Evolutionary conservation across 1,140 invertebrate species (phyloP).

Genomic region (Monochamus saltuarius): DNA sequence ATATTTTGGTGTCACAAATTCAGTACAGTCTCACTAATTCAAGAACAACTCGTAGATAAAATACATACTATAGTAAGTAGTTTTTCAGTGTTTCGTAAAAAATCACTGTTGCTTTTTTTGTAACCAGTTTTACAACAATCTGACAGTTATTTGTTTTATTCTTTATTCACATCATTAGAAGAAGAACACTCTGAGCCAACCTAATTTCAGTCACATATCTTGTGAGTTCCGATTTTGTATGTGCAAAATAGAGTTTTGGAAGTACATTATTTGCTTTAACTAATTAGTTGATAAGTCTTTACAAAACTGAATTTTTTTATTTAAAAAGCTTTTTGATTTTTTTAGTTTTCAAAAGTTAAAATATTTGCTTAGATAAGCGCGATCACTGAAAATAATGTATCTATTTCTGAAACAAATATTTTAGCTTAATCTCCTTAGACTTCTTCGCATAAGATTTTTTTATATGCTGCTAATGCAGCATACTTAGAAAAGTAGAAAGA

Average conservation of each 20-base stretch:
- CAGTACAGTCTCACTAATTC: too few species aligned
- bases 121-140: neutral
- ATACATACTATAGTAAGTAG: too few species aligned
- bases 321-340: too few species aligned
- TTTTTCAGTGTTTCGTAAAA: too few species aligned
- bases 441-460: too few species aligned
- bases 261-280: neutral
- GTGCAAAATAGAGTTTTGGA: conserved; percentile 13
- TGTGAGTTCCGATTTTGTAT: conserved; percentile 37
- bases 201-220: conserved; percentile 43
- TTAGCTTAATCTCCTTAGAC: too few species aligned
- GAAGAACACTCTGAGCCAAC: conserved; percentile 48
- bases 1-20: too few species aligned
- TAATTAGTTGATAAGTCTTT: conserved; percentile 23
- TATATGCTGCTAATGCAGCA: conserved; percentile 5
- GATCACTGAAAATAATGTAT: neutral
- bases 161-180: conserved; percentile 42
- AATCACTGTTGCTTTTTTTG: too few species aligned
- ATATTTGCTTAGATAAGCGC: neutral
- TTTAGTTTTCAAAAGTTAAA: neutral
- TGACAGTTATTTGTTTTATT: conserved; percentile 12
- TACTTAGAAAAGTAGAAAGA: neutral
- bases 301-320: neutral
- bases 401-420: too few species aligned
- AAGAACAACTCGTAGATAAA: too few species aligned